Conservation (phyloP, 1,140 invertebrate genomes). For the Bombus soroeensis region DNA sequence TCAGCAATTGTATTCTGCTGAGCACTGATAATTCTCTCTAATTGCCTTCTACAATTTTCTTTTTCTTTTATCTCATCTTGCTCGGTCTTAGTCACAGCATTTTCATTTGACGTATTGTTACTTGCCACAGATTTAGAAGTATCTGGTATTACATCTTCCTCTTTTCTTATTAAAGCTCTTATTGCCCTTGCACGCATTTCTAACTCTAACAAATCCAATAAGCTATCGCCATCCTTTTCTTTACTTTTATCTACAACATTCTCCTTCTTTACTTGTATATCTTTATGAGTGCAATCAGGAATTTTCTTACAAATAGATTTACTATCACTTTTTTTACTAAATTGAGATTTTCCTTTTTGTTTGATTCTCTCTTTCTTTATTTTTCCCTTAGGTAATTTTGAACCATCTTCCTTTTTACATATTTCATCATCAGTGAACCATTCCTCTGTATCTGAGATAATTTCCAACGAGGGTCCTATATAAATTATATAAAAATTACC, state of each 20-base stretch:
- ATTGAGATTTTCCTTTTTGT: slow-evolving; percentile 63
- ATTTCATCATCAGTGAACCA: slow-evolving; percentile 75
- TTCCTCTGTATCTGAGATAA: slow-evolving; percentile 81
- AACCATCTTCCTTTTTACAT: slow-evolving; percentile 67
- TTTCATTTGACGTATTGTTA: slow-evolving; percentile 12
- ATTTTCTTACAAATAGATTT: slow-evolving; percentile 65
- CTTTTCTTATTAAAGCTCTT: slow-evolving; percentile 82
- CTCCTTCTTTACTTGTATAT: slow-evolving; percentile 67
- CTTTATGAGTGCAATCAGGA: slow-evolving; percentile 51
- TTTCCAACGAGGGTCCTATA: slow-evolving; percentile 80
- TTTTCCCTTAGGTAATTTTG: slow-evolving; percentile 59
- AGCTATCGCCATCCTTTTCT: slow-evolving; percentile 82
- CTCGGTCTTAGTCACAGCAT: neutral
- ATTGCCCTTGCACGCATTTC: slow-evolving; percentile 84
- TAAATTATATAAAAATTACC: neutral
- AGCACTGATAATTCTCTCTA: slow-evolving; percentile 70
- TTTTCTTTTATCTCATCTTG: slow-evolving; percentile 58
- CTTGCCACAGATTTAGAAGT: slow-evolving; percentile 26
- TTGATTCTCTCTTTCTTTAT: slow-evolving; percentile 66
- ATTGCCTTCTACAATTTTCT: slow-evolving; percentile 64
- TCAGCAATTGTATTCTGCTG: slow-evolving; percentile 62
- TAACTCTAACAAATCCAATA: slow-evolving; percentile 82
- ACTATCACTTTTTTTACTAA: slow-evolving; percentile 54
- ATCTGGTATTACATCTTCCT: slow-evolving; percentile 76
- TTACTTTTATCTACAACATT: slow-evolving; percentile 63